Percentiles rank a stretch among this genome's conserved stretches.
phyloP scores from a whole-genome alignment of 2,113 vertebrate species.

The Malaclemys terrapin region DNA sequence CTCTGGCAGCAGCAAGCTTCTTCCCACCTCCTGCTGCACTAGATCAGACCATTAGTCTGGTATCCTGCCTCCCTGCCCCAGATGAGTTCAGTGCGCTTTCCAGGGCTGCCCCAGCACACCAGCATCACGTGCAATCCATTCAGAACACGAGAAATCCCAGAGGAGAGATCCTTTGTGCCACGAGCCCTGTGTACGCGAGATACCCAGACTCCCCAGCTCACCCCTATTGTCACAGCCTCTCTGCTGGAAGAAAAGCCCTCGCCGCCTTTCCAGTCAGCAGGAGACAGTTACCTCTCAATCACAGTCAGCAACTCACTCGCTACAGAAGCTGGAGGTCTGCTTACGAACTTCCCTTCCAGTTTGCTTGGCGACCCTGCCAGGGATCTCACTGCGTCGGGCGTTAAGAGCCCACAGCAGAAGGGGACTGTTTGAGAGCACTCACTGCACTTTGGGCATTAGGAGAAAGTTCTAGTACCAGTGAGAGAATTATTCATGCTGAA shows the following conservation, averaged over 20 bases:
- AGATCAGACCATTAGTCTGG: neutral
- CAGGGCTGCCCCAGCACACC: neutral
- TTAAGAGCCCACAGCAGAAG: neutral
- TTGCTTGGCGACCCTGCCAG: neutral
- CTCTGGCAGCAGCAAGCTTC: neutral
- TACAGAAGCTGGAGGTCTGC: neutral
- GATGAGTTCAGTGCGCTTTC: neutral
- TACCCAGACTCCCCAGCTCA: neutral
- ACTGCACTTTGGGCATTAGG: rapidly evolving
- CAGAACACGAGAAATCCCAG: neutral
- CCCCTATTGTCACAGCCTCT: neutral
- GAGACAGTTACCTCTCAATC: neutral
- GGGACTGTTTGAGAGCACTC: neutral
- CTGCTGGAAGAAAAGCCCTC: neutral
- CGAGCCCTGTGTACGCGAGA: rapidly evolving
- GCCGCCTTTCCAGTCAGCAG: neutral
- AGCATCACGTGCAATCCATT: neutral
- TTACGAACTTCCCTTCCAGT: neutral
- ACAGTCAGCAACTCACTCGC: neutral
- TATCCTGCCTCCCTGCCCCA: neutral
- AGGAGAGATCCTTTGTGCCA: neutral
- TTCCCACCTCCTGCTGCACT: neutral
- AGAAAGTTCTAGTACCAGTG: rapidly evolving
- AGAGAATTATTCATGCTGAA: neutral
- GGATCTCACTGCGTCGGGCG: no score